Conservation (phyloP, 2,888 invertebrate species). For the Hydriomena furcata region DNA sequence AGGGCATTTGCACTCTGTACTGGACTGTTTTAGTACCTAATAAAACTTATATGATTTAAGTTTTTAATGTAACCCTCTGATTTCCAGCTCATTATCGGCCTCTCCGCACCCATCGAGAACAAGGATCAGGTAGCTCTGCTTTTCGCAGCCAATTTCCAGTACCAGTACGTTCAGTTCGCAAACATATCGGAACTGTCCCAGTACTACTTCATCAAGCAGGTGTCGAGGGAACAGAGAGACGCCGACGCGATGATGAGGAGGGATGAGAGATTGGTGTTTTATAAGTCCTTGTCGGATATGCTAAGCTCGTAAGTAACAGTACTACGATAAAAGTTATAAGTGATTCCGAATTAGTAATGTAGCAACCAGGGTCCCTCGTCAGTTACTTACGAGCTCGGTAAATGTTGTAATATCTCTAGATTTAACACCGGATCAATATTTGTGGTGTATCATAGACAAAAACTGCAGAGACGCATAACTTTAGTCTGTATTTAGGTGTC, state of each 20-base stretch:
- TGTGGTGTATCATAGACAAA: too few relatives aligned
- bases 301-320: conserved; percentile 56
- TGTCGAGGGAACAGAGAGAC: conserved; percentile 66
- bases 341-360: too few relatives aligned
- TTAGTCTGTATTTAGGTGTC: too few relatives aligned
- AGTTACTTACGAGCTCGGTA: too few relatives aligned
- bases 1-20: too few relatives aligned
- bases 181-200: conserved; percentile 78
- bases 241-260: conserved; percentile 53
- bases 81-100: conserved; percentile 83
- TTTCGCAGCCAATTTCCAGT: conserved; percentile 86
- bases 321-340: too few relatives aligned
- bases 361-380: too few relatives aligned
- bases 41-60: too few relatives aligned
- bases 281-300: conserved; percentile 61
- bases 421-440: too few relatives aligned
- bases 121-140: conserved; percentile 77
- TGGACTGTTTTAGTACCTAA: too few relatives aligned
- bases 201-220: conserved; percentile 73
- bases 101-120: conserved; percentile 82
- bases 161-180: conserved; percentile 82
- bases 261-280: conserved; percentile 67
- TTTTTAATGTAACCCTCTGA: background rate
- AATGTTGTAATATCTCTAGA: too few relatives aligned
- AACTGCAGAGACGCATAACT: too few relatives aligned